phyloP scores from a whole-genome alignment of 2,113 vertebrate genomes.

The Onychorhynchus coronatus region DNA sequence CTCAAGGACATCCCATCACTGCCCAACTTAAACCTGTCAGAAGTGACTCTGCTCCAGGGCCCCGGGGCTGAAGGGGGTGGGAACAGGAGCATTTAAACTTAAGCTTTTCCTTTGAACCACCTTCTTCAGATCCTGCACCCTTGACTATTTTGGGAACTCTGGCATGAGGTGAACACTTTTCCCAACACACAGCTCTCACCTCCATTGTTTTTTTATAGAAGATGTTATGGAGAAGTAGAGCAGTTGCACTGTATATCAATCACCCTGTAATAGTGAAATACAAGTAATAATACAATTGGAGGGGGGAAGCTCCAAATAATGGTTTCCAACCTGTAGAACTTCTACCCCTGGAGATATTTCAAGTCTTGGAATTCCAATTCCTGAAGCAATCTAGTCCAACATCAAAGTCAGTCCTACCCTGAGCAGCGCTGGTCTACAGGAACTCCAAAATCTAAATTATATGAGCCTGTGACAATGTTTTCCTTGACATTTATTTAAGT shows the following conservation, averaged over 20 bases:
- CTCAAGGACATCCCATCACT: background rate
- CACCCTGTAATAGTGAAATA: background rate
- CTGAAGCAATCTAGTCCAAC: background rate
- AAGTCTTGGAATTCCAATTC: background rate
- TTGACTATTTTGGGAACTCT: background rate
- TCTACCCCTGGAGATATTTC: background rate
- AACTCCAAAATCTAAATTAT: background rate
- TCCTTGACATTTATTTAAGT: background rate
- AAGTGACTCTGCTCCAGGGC: background rate
- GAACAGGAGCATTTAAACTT: background rate
- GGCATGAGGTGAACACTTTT: background rate
- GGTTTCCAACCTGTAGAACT: background rate
- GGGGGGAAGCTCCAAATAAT: background rate
- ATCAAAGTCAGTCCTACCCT: background rate
- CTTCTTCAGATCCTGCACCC: background rate
- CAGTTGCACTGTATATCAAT: accelerated
- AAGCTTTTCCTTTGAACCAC: background rate
- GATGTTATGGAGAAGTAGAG: background rate
- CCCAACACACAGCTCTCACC: background rate
- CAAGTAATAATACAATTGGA: background rate
- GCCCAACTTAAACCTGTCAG: accelerated
- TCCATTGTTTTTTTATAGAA: background rate
- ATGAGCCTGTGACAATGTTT: background rate
- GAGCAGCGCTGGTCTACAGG: background rate
- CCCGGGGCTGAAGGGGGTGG: background rate